Evolutionary conservation across 2,797 vertebrate species (phyloP), one percentile per base, ranked within the genome.

Genomic region (Staurois parvus): DNA sequence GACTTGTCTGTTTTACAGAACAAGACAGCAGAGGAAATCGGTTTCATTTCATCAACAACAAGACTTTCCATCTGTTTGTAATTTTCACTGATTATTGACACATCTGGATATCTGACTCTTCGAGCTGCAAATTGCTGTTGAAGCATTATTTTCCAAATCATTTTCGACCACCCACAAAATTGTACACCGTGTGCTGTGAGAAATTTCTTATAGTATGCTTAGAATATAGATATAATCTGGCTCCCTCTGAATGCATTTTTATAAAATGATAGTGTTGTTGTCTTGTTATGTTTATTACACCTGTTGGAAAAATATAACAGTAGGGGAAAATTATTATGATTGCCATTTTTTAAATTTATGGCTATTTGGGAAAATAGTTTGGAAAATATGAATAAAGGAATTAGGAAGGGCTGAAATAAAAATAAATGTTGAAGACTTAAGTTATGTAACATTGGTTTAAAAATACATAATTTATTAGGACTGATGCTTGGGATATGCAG

Each of bases 1-100:
- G 92, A 92, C 86, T 90, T 91, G 66, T 91, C 89, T 90, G 76
- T 85, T 88, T 91, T 89, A 90, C 91, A 93, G 93, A 92, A 90
- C 86, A 89, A 93, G 88, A 89, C 92, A 87, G 91, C 91, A 92
- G 93, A 93, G 94, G 93, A 94, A 94, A 92, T 92, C 92, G 94
- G 93, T 94, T 84, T 93, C 90, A 92, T 94, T 94, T 91, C 91
- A 92, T 94, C 91, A 93, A 92, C 92, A 93, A 92, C 92, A 94
- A 94, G 92, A 86, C 79, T 85, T 90, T 91, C 91, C 95, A 95
- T 96, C 93, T 96, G 95, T 94, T 95, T 95, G 92, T 89, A 94
- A 93, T 96, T 95, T 92, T 89, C 90, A 85, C 90, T 92, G 93
- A 93, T 95, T 95, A 95, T 95, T 95, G 94, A 95, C 94, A 96